A percentile compares a stretch with the other conserved stretches of the same genome.
Conservation (phyloP, 2,113 vertebrate genomes). For the Chaetorhynchus papuensis region DNA sequence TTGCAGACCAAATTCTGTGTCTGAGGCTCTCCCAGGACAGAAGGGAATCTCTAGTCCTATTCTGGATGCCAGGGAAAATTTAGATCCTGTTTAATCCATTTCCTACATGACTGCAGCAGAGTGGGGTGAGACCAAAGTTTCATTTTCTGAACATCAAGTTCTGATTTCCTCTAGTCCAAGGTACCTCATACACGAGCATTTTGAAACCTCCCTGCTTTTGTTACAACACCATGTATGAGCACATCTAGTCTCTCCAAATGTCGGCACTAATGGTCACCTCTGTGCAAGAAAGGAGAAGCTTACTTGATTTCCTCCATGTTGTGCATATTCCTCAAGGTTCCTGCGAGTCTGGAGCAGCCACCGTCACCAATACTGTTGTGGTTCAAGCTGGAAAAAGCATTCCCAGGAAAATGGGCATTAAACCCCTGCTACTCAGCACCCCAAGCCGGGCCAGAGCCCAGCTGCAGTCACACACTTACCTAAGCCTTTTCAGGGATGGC, state of each 20-base stretch:
- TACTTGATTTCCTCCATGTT: conserved; percentile 76
- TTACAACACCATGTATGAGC: background rate
- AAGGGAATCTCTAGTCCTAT: background rate
- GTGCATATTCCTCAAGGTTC: conserved; percentile 56
- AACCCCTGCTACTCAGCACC: background rate
- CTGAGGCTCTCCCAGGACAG: background rate
- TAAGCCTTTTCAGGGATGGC: conserved; percentile 66
- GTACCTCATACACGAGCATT: background rate
- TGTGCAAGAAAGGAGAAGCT: conserved; percentile 32
- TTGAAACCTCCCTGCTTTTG: background rate
- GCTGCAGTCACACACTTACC: conserved; percentile 68
- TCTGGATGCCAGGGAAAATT: background rate
- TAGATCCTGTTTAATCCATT: background rate
- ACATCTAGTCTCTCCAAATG: background rate
- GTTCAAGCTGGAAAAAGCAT: conserved; percentile 71
- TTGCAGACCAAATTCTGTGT: background rate
- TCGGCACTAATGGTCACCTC: background rate
- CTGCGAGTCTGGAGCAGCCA: conserved; percentile 43
- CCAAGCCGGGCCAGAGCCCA: rapidly evolving
- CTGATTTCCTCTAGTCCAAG: background rate
- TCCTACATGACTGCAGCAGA: background rate
- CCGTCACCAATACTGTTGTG: conserved; percentile 8
- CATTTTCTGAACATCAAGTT: background rate
- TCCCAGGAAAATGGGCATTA: background rate
- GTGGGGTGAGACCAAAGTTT: background rate